Conservation (phyloP, 2,888 invertebrate species). For the Apodemia zela region DNA sequence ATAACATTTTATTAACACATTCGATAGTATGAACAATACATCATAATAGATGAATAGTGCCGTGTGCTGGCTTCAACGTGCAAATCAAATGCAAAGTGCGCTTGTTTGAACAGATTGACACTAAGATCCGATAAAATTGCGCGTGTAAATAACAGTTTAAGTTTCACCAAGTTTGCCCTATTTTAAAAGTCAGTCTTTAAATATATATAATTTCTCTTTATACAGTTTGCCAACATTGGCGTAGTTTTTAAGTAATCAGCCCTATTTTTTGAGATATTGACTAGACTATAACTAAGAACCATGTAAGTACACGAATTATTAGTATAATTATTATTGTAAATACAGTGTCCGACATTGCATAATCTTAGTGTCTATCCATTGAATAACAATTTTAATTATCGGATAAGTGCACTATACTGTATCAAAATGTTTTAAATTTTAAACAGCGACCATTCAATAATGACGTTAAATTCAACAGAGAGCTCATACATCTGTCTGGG, state of each 20-base stretch:
- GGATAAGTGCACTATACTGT: constrained; percentile 13
- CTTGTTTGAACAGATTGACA: constrained; percentile 37
- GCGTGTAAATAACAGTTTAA: constrained; percentile 9
- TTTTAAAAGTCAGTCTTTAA: constrained; percentile 47
- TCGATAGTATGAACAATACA: constrained; percentile 10
- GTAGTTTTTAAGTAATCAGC: constrained; percentile 32
- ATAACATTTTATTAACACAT: constrained; percentile 14
- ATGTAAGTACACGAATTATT: constrained; percentile 48
- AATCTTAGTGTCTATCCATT: constrained; percentile 49
- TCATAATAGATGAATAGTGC: not conserved
- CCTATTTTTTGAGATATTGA: constrained; percentile 42
- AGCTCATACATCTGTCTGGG: constrained; percentile 30
- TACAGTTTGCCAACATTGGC: constrained; percentile 4
- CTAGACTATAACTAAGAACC: constrained; percentile 49
- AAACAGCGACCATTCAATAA: not conserved
- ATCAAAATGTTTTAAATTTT: not conserved
- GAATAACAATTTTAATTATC: not conserved
- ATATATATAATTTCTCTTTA: constrained; percentile 16
- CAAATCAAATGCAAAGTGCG: constrained; percentile 20
- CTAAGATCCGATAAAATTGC: constrained; percentile 39
- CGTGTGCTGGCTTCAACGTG: constrained; percentile 10
- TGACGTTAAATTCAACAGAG: constrained; percentile 8
- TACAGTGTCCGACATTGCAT: constrained; percentile 32
- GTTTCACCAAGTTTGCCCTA: constrained; percentile 12
- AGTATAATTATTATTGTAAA: no score